Conservation (phyloP, 1,140 invertebrate species). For the Thereuonema tuberculata region DNA sequence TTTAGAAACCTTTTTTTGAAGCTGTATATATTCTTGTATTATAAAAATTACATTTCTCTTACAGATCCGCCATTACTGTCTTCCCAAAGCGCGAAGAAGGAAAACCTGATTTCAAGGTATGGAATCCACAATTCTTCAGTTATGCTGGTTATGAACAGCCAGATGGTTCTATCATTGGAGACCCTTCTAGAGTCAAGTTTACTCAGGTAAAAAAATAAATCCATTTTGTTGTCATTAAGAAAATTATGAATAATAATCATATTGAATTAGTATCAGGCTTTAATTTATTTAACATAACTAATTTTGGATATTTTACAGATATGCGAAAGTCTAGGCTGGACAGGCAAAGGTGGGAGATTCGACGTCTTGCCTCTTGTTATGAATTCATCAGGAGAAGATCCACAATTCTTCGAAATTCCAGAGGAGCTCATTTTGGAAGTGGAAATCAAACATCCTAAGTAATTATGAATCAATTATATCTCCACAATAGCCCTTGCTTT, state of each 20-base stretch:
- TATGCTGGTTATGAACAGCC: constrained; percentile 66
- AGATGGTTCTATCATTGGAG: constrained; percentile 61
- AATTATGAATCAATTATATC: no score
- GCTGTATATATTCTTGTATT: no score
- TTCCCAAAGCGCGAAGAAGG: constrained; percentile 79
- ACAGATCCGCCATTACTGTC: constrained; percentile 84
- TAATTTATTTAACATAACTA: no score
- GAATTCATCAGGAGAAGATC: constrained; percentile 69
- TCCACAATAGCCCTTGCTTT: no score
- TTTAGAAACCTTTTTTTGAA: no score
- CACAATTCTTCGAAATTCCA: constrained; percentile 27
- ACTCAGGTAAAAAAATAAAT: no score
- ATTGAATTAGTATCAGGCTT: no score
- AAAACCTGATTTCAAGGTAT: constrained; percentile 75
- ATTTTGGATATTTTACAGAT: constrained; percentile 40
- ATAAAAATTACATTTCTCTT: no score
- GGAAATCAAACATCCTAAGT: constrained; percentile 25
- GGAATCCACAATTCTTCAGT: constrained; percentile 75
- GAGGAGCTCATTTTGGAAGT: constrained; percentile 26
- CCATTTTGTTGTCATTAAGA: no score
- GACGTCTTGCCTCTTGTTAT: constrained; percentile 81
- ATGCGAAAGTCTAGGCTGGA: constrained; percentile 81
- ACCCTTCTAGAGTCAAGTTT: constrained; percentile 70
- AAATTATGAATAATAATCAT: no score
- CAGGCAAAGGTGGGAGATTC: constrained; percentile 55